These are phyloP conservation scores for Athrips mouffetella DNA, from an alignment of 2,888 invertebrate species.

Conservation along the genomic window DNA sequence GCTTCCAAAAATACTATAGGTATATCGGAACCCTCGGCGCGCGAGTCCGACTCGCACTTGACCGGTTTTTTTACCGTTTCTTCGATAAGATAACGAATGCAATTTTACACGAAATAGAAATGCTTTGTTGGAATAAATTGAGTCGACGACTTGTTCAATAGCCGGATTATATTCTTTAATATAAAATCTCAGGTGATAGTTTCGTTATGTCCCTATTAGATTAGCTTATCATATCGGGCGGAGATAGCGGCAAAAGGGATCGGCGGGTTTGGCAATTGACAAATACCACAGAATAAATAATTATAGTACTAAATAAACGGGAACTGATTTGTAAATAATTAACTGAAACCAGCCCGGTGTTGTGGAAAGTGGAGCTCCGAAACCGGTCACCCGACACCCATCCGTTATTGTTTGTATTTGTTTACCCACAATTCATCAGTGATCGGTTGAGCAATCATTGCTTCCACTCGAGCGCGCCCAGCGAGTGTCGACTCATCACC, in stretches of 20 bases:
- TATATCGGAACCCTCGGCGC: too few species aligned
- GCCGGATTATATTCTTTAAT: slow-evolving; percentile 12
- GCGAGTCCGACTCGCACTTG: too few species aligned
- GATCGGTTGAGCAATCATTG: slow-evolving; percentile 65
- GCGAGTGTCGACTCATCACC: slow-evolving; percentile 43
- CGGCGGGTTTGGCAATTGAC: background rate
- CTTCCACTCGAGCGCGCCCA: slow-evolving; percentile 53
- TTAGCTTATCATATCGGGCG: slow-evolving; percentile 25
- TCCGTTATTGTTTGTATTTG: slow-evolving; percentile 61
- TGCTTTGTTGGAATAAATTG: slow-evolving; percentile 7
- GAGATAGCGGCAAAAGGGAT: slow-evolving; percentile 25
- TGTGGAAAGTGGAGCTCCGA: slow-evolving; percentile 38
- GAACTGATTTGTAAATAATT: slow-evolving; percentile 51
- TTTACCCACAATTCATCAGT: slow-evolving; percentile 52
- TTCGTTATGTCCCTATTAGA: slow-evolving; percentile 26
- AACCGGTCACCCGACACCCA: slow-evolving; percentile 48
- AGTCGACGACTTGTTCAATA: slow-evolving; percentile 6
- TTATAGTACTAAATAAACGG: slow-evolving; percentile 26
- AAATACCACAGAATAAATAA: slow-evolving; percentile 16
- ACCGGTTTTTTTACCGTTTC: slow-evolving; percentile 11
- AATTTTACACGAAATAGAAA: slow-evolving; percentile 14
- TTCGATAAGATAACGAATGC: slow-evolving; percentile 19
- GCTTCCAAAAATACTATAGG: too few species aligned
- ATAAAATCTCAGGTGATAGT: slow-evolving; percentile 24
- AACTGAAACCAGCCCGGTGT: slow-evolving; percentile 44